These are phyloP conservation scores for Andrena trimmerana DNA, from an alignment of 2,888 invertebrate genomes.

Conservation along the genomic window DNA sequence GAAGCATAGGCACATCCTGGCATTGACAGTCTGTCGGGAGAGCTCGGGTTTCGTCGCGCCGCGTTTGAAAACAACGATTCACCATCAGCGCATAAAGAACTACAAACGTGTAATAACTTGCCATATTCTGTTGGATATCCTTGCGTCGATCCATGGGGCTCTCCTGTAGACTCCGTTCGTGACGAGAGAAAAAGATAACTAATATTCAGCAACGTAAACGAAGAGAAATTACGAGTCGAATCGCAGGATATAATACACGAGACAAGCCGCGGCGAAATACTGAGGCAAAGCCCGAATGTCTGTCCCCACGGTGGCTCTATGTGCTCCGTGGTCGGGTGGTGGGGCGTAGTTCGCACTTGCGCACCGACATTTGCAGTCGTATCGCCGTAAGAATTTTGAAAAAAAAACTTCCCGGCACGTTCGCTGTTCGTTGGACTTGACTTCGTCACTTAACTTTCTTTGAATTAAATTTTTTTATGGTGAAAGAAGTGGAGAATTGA, in stretches of 20 bases:
- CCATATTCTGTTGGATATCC: constrained; percentile 18
- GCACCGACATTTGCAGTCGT: constrained; percentile 20
- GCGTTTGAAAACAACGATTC: neutral
- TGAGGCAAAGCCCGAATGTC: constrained; percentile 68
- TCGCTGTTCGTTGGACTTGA: constrained; percentile 9
- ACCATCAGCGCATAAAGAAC: neutral
- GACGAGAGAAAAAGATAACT: neutral
- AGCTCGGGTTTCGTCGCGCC: neutral
- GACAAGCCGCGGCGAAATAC: constrained; percentile 76
- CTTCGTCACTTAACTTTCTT: neutral
- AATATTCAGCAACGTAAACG: constrained; percentile 7
- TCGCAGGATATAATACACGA: constrained; percentile 25
- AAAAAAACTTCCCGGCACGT: neutral
- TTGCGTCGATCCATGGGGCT: neutral
- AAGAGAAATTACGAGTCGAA: constrained; percentile 1
- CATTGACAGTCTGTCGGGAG: neutral
- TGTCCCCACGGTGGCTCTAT: constrained; percentile 45
- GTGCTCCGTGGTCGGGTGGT: constrained; percentile 6
- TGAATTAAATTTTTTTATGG: constrained; percentile 16
- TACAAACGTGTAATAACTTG: constrained; percentile 32
- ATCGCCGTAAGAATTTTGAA: constrained; percentile 44
- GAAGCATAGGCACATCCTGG: neutral
- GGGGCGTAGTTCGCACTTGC: constrained; percentile 52
- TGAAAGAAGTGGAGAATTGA: neutral
- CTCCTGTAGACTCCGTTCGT: neutral